Evolutionary conservation across 2,113 vertebrate species (phyloP).

Genomic region (Lipophrys pholis): DNA sequence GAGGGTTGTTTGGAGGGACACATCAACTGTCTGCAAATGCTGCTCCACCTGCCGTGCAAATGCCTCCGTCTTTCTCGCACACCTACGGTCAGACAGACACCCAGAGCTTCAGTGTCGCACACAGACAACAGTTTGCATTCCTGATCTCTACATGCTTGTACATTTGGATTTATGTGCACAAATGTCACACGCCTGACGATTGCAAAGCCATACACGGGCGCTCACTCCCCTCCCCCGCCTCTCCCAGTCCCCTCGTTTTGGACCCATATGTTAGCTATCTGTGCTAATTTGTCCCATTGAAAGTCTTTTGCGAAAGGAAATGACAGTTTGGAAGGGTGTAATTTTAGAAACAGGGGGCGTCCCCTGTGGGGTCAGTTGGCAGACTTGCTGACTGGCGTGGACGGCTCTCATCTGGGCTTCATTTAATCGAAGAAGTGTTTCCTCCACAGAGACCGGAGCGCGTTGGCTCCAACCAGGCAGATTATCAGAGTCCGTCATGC

Average conservation of each 20-base stretch:
- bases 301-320: constrained; percentile 85
- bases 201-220: constrained; percentile 16
- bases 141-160: constrained; percentile 32
- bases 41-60: constrained; percentile 70
- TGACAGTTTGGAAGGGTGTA: constrained; percentile 85
- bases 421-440: constrained; percentile 72
- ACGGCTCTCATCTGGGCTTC: constrained; percentile 75
- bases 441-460: constrained; percentile 47
- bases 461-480: constrained; percentile 42
- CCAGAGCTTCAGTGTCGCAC: constrained; percentile 39
- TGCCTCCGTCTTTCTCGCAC: constrained; percentile 2
- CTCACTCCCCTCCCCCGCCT: constrained; percentile 24
- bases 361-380: constrained; percentile 77
- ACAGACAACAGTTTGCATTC: constrained; percentile 67
- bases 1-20: constrained; percentile 39
- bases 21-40: constrained; percentile 72
- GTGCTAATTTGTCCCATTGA: constrained; percentile 83
- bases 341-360: constrained; percentile 83
- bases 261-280: constrained; percentile 84
- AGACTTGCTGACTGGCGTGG: constrained; percentile 68
- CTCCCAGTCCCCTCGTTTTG: constrained; percentile 48
- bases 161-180: constrained; percentile 29
- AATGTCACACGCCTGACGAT: constrained; percentile 40
- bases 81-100: constrained; percentile 30
- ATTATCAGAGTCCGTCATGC: constrained; percentile 26